Conservation (phyloP, 30 jellyfish, hydroid and myxozoan genomes). For the Chrysaora quinquecirrha region DNA sequence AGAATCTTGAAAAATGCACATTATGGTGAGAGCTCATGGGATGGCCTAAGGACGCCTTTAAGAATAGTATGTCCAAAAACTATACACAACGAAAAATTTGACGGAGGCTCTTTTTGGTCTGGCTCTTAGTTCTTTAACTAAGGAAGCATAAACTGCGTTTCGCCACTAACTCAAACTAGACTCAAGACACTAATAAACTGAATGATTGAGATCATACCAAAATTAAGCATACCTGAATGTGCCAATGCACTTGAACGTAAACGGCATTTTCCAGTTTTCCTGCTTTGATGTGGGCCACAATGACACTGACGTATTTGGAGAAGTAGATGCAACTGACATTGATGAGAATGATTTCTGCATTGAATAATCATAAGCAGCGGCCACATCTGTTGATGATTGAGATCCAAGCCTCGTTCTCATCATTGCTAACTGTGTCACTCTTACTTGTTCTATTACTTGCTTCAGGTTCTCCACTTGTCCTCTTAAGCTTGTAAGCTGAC, state of each 20-base stretch:
- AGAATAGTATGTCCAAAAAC: no score
- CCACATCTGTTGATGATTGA: slow-evolving; percentile 87
- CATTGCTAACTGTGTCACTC: slow-evolving; percentile 71
- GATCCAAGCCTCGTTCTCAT: slow-evolving; percentile 71
- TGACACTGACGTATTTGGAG: slow-evolving; percentile 32
- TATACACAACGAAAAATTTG: no score
- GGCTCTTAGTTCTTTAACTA: no score
- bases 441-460: slow-evolving; percentile 79
- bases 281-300: slow-evolving; percentile 14
- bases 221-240: slow-evolving; percentile 96
- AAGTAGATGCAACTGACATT: slow-evolving; percentile 35
- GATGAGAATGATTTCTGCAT: slow-evolving; percentile 33
- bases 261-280: slow-evolving; percentile 98
- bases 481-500: slow-evolving; percentile 65
- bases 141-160: no score
- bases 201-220: no score
- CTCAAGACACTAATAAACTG: no score
- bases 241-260: slow-evolving; percentile 95
- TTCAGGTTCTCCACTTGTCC: slow-evolving; percentile 81
- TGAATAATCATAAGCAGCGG: slow-evolving; percentile 32
- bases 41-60: no score
- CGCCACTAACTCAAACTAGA: no score
- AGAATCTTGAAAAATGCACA: no score
- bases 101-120: no score
- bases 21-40: no score